Conservation (phyloP, 2,797 vertebrate species). For the Echeneis naucrates region DNA sequence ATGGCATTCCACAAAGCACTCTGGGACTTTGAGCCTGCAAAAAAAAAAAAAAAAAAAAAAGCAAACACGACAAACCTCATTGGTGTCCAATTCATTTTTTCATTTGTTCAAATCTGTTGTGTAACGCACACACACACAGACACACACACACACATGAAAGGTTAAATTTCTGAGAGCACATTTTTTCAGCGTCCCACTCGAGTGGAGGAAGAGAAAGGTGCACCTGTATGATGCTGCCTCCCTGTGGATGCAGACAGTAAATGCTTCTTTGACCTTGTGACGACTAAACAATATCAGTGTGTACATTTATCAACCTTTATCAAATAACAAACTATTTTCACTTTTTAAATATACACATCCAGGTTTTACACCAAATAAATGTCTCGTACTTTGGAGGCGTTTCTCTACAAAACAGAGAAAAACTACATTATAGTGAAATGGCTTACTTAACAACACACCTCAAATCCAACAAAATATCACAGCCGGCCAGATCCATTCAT, state of each 20-base stretch:
- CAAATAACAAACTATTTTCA: background rate
- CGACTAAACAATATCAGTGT: background rate
- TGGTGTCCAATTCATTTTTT: conserved; percentile 4
- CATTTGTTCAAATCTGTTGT: background rate
- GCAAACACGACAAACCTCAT: background rate
- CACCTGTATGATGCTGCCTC: conserved; percentile 69
- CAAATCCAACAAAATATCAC: too few species aligned
- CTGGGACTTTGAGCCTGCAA: conserved; percentile 94
- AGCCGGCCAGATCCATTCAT: background rate
- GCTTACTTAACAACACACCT: too few species aligned
- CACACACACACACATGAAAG: background rate
- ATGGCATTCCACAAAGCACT: conserved; percentile 92
- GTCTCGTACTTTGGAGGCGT: background rate
- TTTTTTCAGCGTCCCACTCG: background rate
- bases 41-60: background rate
- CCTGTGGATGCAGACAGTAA: conserved; percentile 67
- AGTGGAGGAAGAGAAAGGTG: background rate
- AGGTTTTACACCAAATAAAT: background rate
- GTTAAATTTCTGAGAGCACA: background rate
- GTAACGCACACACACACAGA: background rate
- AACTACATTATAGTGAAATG: too few species aligned
- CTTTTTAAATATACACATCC: background rate
- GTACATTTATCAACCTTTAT: background rate
- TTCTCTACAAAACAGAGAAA: background rate
- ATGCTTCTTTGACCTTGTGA: background rate